Conservation (phyloP, 1,140 invertebrate genomes). For the Drosophila virilis region DNA sequence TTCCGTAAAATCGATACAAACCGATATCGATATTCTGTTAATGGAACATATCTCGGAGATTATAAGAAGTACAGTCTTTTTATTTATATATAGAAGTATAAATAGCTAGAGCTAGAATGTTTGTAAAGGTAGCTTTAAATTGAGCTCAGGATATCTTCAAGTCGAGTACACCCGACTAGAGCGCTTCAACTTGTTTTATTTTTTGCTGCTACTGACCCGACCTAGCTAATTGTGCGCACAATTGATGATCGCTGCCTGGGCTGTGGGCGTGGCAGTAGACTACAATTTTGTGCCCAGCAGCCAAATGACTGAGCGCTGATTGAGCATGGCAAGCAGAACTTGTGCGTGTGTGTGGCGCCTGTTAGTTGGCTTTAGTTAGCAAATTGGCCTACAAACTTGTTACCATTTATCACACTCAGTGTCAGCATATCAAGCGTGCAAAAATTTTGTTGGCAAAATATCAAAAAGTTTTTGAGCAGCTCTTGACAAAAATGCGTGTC, state of each 20-base stretch:
- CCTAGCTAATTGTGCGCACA: slow-evolving; percentile 70
- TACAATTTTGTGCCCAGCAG: slow-evolving; percentile 20
- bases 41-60: no score
- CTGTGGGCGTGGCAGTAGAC: slow-evolving; percentile 33
- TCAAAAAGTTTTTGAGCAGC: slow-evolving; percentile 57
- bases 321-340: slow-evolving; percentile 20
- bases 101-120: no score
- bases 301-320: slow-evolving; percentile 37
- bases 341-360: slow-evolving; percentile 49
- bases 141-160: no score
- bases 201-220: slow-evolving; percentile 32
- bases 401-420: slow-evolving; percentile 80
- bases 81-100: no score
- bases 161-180: no score
- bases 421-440: slow-evolving; percentile 58
- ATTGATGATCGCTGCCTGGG: slow-evolving; percentile 58
- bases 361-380: slow-evolving; percentile 66
- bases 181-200: no score
- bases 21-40: no score
- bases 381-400: slow-evolving; percentile 82
- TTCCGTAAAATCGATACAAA: no score
- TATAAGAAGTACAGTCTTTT: no score
- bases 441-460: slow-evolving; percentile 46
- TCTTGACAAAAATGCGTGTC: slow-evolving; percentile 72
- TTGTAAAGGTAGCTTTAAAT: no score